These are phyloP conservation scores for Electrona antarctica DNA, from an alignment of 2,113 vertebrate species.

Conservation along the genomic window DNA sequence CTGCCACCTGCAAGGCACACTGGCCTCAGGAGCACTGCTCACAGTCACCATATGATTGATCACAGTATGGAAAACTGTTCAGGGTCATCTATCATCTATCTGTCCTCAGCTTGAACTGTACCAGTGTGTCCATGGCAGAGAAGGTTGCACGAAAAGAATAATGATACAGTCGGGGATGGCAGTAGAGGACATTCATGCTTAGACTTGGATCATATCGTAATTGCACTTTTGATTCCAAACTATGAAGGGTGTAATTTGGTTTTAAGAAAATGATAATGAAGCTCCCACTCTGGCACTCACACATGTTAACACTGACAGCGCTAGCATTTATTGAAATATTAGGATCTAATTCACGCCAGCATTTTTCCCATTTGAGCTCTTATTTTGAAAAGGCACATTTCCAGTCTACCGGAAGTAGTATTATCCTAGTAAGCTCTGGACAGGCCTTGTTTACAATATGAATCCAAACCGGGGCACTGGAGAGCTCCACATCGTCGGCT, in stretches of 20 bases:
- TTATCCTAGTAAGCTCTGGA: too few relatives aligned
- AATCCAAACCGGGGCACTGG: too few relatives aligned
- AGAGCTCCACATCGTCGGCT: too few relatives aligned
- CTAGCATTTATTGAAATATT: too few relatives aligned
- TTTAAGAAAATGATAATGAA: too few relatives aligned
- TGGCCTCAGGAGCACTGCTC: conserved; percentile 26
- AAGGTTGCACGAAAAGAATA: neutral
- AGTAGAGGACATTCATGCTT: conserved; percentile 43
- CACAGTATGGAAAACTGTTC: conserved; percentile 21
- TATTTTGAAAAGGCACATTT: too few relatives aligned
- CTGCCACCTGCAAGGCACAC: neutral
- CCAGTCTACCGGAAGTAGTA: too few relatives aligned
- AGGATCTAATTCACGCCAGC: too few relatives aligned
- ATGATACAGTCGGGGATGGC: neutral
- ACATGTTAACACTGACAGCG: too few relatives aligned
- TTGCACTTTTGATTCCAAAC: neutral
- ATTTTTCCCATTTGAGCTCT: too few relatives aligned
- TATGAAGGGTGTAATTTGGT: neutral
- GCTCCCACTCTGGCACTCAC: too few relatives aligned
- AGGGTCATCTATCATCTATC: conserved; percentile 45
- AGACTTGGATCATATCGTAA: neutral
- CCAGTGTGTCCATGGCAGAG: conserved; percentile 42
- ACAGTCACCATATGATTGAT: conserved; percentile 57
- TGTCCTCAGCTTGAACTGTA: conserved; percentile 36
- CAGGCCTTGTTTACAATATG: too few relatives aligned